Conservation (phyloP, 2,113 vertebrate genomes). For the Grammomys surdaster region DNA sequence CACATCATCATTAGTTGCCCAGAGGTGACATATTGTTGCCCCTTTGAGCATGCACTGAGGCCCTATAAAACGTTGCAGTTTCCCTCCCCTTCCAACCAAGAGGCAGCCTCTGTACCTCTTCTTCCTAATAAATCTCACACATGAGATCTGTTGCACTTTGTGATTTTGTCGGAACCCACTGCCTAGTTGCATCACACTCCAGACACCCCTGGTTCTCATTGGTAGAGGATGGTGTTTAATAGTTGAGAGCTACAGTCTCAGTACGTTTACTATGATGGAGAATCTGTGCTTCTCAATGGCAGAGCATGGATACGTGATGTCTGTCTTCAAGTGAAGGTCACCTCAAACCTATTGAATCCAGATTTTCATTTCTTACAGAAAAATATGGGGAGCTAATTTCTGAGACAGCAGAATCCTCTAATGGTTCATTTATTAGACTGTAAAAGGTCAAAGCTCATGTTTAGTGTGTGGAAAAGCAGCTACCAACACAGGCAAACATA, state of each 20-base stretch:
- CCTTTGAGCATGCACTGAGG: too few relatives aligned
- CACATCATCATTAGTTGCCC: too few relatives aligned
- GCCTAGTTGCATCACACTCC: background rate
- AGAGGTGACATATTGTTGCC: too few relatives aligned
- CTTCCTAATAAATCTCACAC: too few relatives aligned
- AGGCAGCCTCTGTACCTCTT: too few relatives aligned
- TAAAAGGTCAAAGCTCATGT: conserved; percentile 13
- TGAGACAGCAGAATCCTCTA: background rate
- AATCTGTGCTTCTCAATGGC: background rate
- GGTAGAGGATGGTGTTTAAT: background rate
- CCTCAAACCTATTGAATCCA: background rate
- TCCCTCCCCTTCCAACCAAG: too few relatives aligned
- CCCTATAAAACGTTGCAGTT: too few relatives aligned
- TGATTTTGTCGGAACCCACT: too few relatives aligned
- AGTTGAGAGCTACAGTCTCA: background rate
- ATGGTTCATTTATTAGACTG: conserved; percentile 29
- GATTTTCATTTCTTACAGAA: background rate
- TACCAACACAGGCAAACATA: background rate
- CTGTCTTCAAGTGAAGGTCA: background rate
- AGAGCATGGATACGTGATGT: background rate
- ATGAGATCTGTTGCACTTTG: too few relatives aligned
- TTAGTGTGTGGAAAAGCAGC: background rate
- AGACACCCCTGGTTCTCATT: background rate
- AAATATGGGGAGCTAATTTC: background rate
- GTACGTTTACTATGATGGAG: background rate